Percentiles rank a stretch among this genome's conserved stretches.
These are phyloP conservation scores for Nomada fabriciana DNA, from an alignment of 2,888 invertebrate species.

Conservation along the genomic window DNA sequence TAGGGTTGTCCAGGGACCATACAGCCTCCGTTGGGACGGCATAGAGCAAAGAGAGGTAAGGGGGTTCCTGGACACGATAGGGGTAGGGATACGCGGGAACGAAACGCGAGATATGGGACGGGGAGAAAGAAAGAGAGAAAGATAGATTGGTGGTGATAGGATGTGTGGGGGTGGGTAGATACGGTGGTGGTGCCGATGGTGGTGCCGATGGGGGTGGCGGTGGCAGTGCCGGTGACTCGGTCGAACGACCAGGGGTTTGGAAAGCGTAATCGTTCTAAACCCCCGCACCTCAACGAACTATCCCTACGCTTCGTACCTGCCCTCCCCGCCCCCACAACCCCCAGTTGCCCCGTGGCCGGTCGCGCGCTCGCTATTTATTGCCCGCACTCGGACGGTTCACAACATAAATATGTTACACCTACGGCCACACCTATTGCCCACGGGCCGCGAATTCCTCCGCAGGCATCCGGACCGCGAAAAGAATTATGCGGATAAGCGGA, in stretches of 20 bases:
- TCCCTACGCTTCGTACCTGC: conserved; percentile 58
- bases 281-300: conserved; percentile 69
- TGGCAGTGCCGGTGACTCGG: conserved; percentile 66
- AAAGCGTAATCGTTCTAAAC: conserved; percentile 80
- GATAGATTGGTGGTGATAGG: conserved; percentile 57
- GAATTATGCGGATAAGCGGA: conserved; percentile 56
- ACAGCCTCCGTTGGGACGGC: conserved; percentile 61
- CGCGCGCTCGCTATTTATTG: conserved; percentile 81
- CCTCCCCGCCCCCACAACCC: conserved; percentile 40
- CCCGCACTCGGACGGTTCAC: conserved; percentile 83
- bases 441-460: conserved; percentile 67
- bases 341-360: conserved; percentile 31
- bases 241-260: conserved; percentile 68
- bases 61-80: conserved; percentile 36
- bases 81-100: conserved; percentile 54
- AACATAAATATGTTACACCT: conserved; percentile 84
- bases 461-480: conserved; percentile 53
- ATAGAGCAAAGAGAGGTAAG: conserved; percentile 29
- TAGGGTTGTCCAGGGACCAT: conserved; percentile 70
- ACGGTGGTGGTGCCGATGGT: conserved; percentile 57
- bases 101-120: conserved; percentile 57
- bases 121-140: conserved; percentile 51
- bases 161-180: conserved; percentile 55
- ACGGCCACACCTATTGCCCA: conserved; percentile 73
- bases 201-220: conserved; percentile 56